Conservation (phyloP, 2,797 vertebrate species). For the Balearica regulorum region DNA sequence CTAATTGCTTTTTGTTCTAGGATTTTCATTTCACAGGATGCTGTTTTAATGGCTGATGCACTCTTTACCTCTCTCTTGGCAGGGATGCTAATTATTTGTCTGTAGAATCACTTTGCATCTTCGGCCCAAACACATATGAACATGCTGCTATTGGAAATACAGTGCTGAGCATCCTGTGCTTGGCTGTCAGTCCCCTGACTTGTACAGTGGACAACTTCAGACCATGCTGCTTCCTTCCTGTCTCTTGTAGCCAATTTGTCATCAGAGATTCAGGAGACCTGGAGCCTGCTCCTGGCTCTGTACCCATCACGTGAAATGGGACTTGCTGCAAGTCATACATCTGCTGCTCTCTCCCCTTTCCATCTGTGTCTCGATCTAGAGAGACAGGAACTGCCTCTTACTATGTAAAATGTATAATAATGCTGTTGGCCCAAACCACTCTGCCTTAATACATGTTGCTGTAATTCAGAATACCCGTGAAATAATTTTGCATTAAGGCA, state of each 20-base stretch:
- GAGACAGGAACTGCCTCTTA: background rate
- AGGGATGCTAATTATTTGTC: conserved; percentile 41
- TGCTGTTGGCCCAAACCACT: background rate
- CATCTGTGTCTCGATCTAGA: background rate
- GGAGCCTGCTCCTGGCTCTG: background rate
- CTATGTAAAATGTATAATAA: background rate
- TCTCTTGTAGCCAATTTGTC: conserved; percentile 15
- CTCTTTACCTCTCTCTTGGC: conserved; percentile 46
- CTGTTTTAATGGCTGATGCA: conserved; percentile 11
- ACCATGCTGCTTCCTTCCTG: conserved; percentile 12
- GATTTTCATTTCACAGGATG: conserved; percentile 40
- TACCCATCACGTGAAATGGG: background rate
- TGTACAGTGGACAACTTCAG: conserved; percentile 26
- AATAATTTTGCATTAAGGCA: background rate
- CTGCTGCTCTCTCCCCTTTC: background rate
- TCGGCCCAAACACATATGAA: background rate
- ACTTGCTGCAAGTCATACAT: background rate
- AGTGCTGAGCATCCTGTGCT: background rate
- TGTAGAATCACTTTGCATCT: conserved; percentile 51
- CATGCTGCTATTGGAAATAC: background rate
- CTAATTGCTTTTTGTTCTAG: conserved; percentile 23
- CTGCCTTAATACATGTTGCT: background rate
- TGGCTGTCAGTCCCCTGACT: conserved; percentile 11
- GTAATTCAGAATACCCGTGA: background rate
- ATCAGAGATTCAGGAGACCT: conserved; percentile 4